Evolutionary conservation across 2,113 vertebrate genomes (phyloP).

Genomic region (Alectura lathami): DNA sequence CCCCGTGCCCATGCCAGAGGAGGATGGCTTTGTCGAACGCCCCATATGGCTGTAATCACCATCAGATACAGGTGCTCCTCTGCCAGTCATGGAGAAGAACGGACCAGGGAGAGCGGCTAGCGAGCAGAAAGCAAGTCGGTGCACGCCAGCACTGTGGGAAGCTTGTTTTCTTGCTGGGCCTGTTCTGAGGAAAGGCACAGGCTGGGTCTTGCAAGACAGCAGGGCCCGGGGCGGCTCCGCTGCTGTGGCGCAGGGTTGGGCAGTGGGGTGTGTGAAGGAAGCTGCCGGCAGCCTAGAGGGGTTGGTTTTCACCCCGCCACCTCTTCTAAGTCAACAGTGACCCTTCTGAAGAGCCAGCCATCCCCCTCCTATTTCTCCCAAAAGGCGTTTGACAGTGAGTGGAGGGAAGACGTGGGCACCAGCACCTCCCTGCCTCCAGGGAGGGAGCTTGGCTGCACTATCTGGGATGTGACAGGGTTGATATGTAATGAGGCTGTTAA

Average conservation of each 20-base stretch:
- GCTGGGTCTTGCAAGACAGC: not conserved
- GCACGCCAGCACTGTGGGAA: not conserved
- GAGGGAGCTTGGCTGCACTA: not conserved
- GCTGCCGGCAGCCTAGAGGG: not conserved
- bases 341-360: not conserved
- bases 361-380: not conserved
- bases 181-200: not conserved
- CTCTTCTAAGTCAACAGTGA: not conserved
- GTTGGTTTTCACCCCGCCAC: not conserved
- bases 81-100: rapidly evolving
- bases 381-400: slow-evolving; percentile 6
- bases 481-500: not conserved
- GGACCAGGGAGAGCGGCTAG: not conserved
- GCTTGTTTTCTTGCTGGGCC: not conserved
- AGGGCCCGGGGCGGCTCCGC: not conserved
- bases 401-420: not conserved
- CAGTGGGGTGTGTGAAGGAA: not conserved
- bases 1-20: not conserved
- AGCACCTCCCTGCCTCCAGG: not conserved
- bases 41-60: not conserved
- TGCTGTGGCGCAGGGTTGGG: not conserved
- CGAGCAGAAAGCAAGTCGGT: not conserved
- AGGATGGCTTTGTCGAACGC: slow-evolving; percentile 12
- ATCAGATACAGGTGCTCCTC: not conserved
- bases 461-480: not conserved